Evolutionary conservation across 1,140 invertebrate genomes (phyloP).

Genomic region (Eubasilissa regina): DNA sequence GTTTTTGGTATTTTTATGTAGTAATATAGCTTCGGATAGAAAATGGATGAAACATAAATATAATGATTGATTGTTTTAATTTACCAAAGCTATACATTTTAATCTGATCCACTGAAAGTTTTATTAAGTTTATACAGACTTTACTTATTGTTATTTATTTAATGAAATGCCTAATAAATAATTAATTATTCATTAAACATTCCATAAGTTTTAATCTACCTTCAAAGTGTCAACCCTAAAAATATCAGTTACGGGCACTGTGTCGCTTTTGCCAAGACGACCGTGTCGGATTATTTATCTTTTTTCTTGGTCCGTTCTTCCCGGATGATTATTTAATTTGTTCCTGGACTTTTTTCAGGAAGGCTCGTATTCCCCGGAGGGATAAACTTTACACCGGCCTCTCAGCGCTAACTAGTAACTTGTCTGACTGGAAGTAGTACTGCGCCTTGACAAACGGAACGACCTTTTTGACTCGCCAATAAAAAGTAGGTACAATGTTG

Average conservation of each 20-base stretch:
- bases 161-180: no score
- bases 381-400: slow-evolving; percentile 29
- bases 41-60: no score
- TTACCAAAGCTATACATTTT: no score
- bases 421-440: background rate
- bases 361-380: slow-evolving; percentile 36
- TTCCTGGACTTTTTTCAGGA: slow-evolving; percentile 48
- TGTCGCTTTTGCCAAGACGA: background rate
- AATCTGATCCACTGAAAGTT: no score
- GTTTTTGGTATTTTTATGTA: no score
- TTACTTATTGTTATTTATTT: no score
- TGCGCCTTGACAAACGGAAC: slow-evolving; percentile 13
- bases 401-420: slow-evolving; percentile 19
- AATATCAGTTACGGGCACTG: background rate
- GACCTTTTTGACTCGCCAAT: background rate
- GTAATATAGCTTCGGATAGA: no score
- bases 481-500: no score
- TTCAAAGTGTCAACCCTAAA: background rate
- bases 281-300: slow-evolving; percentile 20
- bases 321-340: slow-evolving; percentile 57
- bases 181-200: background rate
- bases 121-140: no score
- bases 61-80: no score
- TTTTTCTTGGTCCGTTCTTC: slow-evolving; percentile 35
- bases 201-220: background rate